Evolutionary conservation across 2,888 invertebrate genomes (phyloP), one percentile per base, ranked within the genome.

Genomic region (Tridacna gigas): DNA sequence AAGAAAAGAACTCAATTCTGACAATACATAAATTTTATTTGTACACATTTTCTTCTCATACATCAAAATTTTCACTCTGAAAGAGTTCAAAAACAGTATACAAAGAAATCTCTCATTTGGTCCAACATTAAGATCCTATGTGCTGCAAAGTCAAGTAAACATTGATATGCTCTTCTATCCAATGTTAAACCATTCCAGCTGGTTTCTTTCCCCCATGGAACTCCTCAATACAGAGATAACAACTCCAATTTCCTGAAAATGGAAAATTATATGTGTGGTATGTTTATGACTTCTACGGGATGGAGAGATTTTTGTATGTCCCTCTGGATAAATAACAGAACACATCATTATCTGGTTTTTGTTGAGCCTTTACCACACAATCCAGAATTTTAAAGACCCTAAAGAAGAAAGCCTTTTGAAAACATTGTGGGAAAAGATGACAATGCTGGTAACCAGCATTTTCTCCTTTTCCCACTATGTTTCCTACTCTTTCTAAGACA

Each of bases 221-320:
- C 87, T 94, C 95, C 77, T 92, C 93, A 85, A 95, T 94, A 87
- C 95, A 95, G 84, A 95, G 86, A 86, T 95, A 94, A 86, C 95
- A 95, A 83, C 95, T 94, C 95, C 95, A 95, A 88, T 93, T 95
- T 26, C 95, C 95, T 94, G 89, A 25, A 71, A 71, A 37, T 37
- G 37, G 37, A 37, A 37, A 2, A 37, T 37, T 37, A 37, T 37
- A 37, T 7, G 7, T 37, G 37, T 37, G 37, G 37, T 37, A 37
- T 7, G 7, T 37, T 37, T 2, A 37, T 37, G 37, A 37, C 37
- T 4, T 37, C 37, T 37, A 37, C 2, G 7, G 37, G 37, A 37
- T 37, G 37, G 37, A 37, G 7, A 7, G 37, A 37, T 37, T 37
- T 37, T 37, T 37, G n/a, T n/a, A n/a, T n/a, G n/a, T n/a, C n/a